These are phyloP conservation scores for Phorcus lineatus DNA, from an alignment of 2,888 invertebrate genomes.

Conservation along the genomic window DNA sequence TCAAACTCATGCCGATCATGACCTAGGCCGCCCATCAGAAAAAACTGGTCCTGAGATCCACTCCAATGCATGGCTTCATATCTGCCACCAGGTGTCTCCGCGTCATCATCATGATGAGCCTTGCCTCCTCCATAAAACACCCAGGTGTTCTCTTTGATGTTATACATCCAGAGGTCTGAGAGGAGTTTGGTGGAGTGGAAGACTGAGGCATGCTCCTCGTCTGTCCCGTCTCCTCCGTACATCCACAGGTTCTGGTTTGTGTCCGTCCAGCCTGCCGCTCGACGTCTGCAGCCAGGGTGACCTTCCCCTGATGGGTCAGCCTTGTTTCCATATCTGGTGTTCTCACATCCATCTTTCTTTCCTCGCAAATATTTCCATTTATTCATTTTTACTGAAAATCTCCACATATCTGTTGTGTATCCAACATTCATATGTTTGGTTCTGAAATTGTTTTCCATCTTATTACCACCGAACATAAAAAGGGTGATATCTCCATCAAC, in stretches of 20 bases:
- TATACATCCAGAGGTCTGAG: slow-evolving; percentile 60
- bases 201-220: slow-evolving; percentile 38
- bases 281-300: slow-evolving; percentile 55
- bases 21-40: slow-evolving; percentile 60
- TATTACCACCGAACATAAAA: slow-evolving; percentile 67
- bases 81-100: slow-evolving; percentile 50
- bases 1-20: slow-evolving; percentile 52
- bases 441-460: slow-evolving; percentile 39
- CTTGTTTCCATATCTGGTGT: slow-evolving; percentile 42
- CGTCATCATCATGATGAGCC: slow-evolving; percentile 35
- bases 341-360: slow-evolving; percentile 32
- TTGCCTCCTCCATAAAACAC: slow-evolving; percentile 58
- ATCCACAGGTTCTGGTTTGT: slow-evolving; percentile 56
- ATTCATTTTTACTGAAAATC: slow-evolving; percentile 44
- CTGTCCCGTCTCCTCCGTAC: slow-evolving; percentile 65
- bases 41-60: slow-evolving; percentile 37
- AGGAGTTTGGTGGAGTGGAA: slow-evolving; percentile 49
- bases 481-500: slow-evolving; percentile 33
- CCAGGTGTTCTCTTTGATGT: slow-evolving; percentile 46
- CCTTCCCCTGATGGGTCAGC: slow-evolving; percentile 28
- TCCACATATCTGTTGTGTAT: slow-evolving; percentile 60
- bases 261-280: slow-evolving; percentile 56
- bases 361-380: slow-evolving; percentile 52
- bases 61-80: slow-evolving; percentile 50
- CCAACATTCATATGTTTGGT: slow-evolving; percentile 49